Conservation (phyloP, 2,113 vertebrate species). For the Laticauda colubrina region DNA sequence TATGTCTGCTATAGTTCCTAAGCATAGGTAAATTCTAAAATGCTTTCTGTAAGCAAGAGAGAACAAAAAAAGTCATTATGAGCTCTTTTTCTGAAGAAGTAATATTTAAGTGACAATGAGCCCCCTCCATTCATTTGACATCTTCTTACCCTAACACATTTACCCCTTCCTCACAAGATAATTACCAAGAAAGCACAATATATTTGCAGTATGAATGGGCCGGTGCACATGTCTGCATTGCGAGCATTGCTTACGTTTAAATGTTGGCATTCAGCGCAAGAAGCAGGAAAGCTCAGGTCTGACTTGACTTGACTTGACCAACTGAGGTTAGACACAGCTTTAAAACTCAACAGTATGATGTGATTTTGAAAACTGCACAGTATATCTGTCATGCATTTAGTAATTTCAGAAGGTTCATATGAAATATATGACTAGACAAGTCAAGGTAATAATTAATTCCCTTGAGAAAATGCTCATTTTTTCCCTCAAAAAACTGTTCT, state of each 20-base stretch:
- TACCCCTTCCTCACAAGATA: slow-evolving; percentile 19
- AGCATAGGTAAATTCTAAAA: slow-evolving; percentile 37
- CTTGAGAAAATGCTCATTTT: slow-evolving; percentile 60
- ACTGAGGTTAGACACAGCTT: slow-evolving; percentile 51
- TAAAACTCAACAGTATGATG: slow-evolving; percentile 26
- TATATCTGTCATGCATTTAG: slow-evolving; percentile 62
- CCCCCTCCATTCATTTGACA: not conserved
- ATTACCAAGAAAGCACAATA: slow-evolving; percentile 10
- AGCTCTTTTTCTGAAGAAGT: slow-evolving; percentile 49
- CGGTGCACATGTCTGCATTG: not conserved
- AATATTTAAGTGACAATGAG: slow-evolving; percentile 21
- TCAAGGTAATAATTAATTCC: slow-evolving; percentile 77
- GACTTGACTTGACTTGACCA: slow-evolving; percentile 9
- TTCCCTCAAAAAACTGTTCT: slow-evolving; percentile 48
- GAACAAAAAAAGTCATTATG: slow-evolving; percentile 40
- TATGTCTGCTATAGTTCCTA: slow-evolving; percentile 13
- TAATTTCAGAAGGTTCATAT: slow-evolving; percentile 69
- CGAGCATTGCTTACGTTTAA: slow-evolving; percentile 27
- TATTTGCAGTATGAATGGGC: not conserved
- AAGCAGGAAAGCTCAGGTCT: slow-evolving; percentile 23
- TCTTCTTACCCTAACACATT: slow-evolving; percentile 2
- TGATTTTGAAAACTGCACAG: slow-evolving; percentile 58
- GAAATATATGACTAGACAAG: slow-evolving; percentile 69
- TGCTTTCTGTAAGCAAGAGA: slow-evolving; percentile 38
- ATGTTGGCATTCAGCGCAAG: slow-evolving; percentile 46